Evolutionary conservation across 2,888 invertebrate species (phyloP).

Genomic region (Dorcus parallelipipedus): DNA sequence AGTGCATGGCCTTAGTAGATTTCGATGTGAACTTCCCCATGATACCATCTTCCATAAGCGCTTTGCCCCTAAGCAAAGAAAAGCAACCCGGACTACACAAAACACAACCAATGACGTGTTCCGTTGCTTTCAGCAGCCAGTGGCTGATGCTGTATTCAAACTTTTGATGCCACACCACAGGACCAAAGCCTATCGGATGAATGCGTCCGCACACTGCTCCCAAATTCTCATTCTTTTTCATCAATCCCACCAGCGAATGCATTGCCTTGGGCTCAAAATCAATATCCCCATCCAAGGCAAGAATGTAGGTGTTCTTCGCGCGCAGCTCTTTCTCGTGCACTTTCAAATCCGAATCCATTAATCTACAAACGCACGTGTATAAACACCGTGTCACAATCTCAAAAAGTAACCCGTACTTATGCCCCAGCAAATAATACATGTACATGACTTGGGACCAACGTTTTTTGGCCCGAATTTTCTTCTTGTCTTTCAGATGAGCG

Average conservation of each 20-base stretch:
- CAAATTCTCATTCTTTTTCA: conserved; percentile 76
- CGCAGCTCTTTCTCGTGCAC: conserved; percentile 47
- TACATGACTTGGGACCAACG: conserved; percentile 96
- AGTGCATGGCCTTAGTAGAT: conserved; percentile 75
- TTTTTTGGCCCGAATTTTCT: conserved; percentile 83
- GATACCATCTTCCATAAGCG: conserved; percentile 87
- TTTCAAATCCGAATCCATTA: conserved; percentile 36
- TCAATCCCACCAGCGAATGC: conserved; percentile 74
- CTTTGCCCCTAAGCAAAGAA: conserved; percentile 82
- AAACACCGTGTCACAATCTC: no score
- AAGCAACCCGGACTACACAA: conserved; percentile 92
- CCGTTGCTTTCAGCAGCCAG: conserved; percentile 91
- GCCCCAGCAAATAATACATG: conserved; percentile 87
- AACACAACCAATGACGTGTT: conserved; percentile 86
- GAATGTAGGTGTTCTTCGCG: conserved; percentile 70
- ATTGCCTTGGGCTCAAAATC: conserved; percentile 82
- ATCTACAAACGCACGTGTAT: conserved; percentile 23
- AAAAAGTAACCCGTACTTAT: conserved; percentile 55
- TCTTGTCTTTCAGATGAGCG: conserved; percentile 86
- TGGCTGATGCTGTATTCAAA: conserved; percentile 92
- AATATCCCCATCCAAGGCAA: conserved; percentile 86
- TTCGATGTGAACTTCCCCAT: conserved; percentile 84
- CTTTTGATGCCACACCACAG: conserved; percentile 54
- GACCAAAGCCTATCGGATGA: conserved; percentile 74
- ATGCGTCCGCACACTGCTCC: conserved; percentile 89